Evolutionary conservation across 92 coral and sea anemone species (phyloP).

Genomic region (Siderastrea radians): DNA sequence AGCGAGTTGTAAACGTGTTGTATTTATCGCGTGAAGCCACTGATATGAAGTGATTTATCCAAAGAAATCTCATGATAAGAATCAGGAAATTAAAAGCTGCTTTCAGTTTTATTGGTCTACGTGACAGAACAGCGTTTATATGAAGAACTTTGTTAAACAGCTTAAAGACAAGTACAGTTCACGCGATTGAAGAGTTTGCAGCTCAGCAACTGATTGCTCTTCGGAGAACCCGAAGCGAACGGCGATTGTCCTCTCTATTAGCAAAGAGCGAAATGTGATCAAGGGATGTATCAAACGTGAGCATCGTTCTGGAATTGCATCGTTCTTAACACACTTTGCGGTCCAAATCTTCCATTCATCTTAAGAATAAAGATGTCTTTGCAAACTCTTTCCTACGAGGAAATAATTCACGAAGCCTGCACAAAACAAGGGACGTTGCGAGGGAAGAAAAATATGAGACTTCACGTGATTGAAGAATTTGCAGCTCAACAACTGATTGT

Average conservation of each 20-base stretch:
- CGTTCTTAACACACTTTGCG: background rate
- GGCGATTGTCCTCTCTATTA: background rate
- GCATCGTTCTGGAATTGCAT: no score
- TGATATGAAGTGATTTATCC: background rate
- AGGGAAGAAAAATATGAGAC: background rate
- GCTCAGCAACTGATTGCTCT: slow-evolving; percentile 36
- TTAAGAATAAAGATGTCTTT: background rate
- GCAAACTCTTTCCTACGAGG: slow-evolving; percentile 9
- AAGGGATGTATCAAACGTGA: background rate
- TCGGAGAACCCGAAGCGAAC: background rate
- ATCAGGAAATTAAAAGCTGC: slow-evolving; percentile 7
- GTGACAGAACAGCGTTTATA: background rate
- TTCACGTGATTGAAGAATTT: slow-evolving; percentile 26
- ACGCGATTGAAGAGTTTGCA: slow-evolving; percentile 35
- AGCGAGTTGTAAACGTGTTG: background rate
- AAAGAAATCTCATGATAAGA: background rate
- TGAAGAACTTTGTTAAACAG: background rate
- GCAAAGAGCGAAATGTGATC: background rate
- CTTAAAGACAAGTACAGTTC: background rate
- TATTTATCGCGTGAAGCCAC: background rate
- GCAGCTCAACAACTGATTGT: slow-evolving; percentile 39
- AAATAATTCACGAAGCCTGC: background rate
- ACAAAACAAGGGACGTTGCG: slow-evolving; percentile 2
- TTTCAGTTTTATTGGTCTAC: background rate
- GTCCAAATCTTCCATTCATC: background rate